These are phyloP conservation scores for Micrastur ruficollis DNA, from an alignment of 2,797 vertebrate species.

Conservation along the genomic window DNA sequence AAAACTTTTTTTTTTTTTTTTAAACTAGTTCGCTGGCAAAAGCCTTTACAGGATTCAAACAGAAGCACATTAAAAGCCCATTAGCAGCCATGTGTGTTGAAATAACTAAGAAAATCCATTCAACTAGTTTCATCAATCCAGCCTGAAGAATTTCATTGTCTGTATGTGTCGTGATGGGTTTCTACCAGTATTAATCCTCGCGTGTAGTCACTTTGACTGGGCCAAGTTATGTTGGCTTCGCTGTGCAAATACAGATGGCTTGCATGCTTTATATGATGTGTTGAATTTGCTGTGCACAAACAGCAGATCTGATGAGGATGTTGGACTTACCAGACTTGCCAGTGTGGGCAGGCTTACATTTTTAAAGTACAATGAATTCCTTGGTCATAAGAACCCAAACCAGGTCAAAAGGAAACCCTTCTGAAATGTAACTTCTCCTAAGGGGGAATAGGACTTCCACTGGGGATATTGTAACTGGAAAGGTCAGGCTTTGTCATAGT, in stretches of 20 bases:
- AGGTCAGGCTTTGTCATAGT: neutral
- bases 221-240: neutral
- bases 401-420: neutral
- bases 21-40: neutral
- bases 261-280: neutral
- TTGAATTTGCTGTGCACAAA: neutral
- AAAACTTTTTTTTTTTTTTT: neutral
- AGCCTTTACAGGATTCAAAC: neutral
- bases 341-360: neutral
- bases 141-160: neutral
- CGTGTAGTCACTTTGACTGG: neutral
- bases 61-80: neutral
- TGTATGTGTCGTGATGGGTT: neutral
- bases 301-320: neutral
- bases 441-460: neutral
- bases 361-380: neutral
- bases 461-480: neutral
- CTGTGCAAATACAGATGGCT: no score
- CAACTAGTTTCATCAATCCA: neutral
- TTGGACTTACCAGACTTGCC: neutral
- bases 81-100: neutral
- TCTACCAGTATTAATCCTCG: no score
- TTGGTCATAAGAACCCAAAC: neutral
- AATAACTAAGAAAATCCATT: neutral
- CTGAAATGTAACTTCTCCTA: neutral